A percentile compares a stretch with the other conserved stretches of the same genome.
phyloP scores from a whole-genome alignment of 2,113 vertebrate genomes.

The Strix aluco region DNA sequence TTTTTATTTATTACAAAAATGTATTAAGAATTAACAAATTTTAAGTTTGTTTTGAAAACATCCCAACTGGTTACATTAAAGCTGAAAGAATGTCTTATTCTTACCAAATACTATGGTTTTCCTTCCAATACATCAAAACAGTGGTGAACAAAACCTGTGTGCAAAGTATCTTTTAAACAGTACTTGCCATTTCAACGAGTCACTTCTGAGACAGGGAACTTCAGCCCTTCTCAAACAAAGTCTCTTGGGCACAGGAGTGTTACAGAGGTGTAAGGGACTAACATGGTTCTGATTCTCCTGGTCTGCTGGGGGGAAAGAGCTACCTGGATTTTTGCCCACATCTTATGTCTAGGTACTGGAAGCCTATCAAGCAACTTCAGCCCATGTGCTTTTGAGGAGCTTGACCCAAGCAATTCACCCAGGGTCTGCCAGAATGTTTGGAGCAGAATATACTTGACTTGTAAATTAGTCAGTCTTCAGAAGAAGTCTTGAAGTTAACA shows the following conservation, averaged over 20 bases:
- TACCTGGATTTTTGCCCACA: neutral
- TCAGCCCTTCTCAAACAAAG: neutral
- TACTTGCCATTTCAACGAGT: neutral
- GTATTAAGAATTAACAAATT: neutral
- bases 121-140: neutral
- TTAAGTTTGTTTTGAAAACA: neutral
- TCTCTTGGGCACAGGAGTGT: neutral
- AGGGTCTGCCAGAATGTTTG: neutral
- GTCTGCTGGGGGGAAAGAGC: neutral
- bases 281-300: neutral
- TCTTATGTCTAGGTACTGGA: neutral
- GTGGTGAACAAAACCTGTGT: neutral
- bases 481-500: neutral
- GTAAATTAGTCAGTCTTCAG: neutral
- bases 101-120: neutral
- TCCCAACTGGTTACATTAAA: neutral
- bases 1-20: neutral
- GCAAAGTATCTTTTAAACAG: neutral
- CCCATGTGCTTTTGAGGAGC: neutral
- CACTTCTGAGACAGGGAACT: neutral
- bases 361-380: neutral
- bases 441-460: neutral
- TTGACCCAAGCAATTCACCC: neutral
- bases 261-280: neutral
- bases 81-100: neutral